Evolutionary conservation across 2,888 invertebrate genomes (phyloP).

Genomic region (Limnephilus marmoratus): DNA sequence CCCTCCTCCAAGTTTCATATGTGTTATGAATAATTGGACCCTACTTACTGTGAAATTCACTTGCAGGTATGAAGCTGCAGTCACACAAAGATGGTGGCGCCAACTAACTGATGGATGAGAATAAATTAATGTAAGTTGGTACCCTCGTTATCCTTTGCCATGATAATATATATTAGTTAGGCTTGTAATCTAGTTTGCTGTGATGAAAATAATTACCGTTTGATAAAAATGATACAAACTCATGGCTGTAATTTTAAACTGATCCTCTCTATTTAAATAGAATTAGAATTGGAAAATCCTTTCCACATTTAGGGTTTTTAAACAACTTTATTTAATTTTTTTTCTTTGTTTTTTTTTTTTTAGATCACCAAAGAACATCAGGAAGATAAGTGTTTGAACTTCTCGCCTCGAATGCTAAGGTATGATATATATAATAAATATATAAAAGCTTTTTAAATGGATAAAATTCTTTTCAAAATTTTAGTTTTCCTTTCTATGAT

Average conservation of each 20-base stretch:
- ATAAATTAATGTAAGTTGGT: background rate
- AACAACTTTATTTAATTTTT: too few relatives aligned
- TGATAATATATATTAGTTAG: too few relatives aligned
- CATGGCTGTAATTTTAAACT: conserved; percentile 58
- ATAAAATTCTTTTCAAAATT: background rate
- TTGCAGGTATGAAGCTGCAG: background rate
- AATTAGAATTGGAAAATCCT: background rate
- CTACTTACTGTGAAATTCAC: background rate
- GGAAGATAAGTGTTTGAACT: too few relatives aligned
- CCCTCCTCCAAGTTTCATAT: background rate
- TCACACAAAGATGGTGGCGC: background rate
- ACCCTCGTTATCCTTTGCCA: background rate
- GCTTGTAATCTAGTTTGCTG: background rate
- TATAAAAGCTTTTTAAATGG: background rate
- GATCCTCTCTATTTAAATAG: background rate
- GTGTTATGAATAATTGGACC: background rate
- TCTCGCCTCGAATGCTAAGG: too few relatives aligned
- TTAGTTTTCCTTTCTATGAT: conserved; percentile 40
- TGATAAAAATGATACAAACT: conserved; percentile 60
- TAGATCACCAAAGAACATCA: too few relatives aligned
- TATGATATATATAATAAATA: background rate
- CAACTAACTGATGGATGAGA: background rate
- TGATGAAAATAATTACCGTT: conserved; percentile 65
- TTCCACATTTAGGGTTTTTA: too few relatives aligned
- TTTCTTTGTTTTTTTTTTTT: too few relatives aligned